These are phyloP conservation scores for Lonchura striata DNA, from an alignment of 2,113 vertebrate species.

Conservation along the genomic window DNA sequence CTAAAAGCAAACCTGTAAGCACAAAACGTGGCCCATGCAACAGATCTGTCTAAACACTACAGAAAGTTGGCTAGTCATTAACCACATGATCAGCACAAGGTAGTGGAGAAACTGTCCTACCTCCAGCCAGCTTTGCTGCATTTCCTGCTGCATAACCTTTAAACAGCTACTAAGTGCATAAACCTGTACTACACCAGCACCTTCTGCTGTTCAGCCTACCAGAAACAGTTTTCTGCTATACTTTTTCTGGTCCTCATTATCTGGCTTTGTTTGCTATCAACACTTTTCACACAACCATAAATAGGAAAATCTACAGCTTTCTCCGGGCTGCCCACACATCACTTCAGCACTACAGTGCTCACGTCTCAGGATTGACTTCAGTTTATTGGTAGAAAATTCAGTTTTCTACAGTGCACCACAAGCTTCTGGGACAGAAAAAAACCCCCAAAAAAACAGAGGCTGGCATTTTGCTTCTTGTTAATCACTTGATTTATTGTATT, in stretches of 20 bases:
- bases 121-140: not conserved
- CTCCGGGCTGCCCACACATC: not conserved
- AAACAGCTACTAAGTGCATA: not conserved
- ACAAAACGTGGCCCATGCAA: not conserved
- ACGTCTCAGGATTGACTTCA: not conserved
- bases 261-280: not conserved
- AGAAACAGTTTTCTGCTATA: not conserved
- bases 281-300: not conserved
- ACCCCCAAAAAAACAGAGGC: not conserved
- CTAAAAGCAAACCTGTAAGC: not conserved
- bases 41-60: not conserved
- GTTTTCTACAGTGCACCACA: not conserved
- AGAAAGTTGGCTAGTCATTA: not conserved
- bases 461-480: constrained; percentile 52
- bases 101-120: not conserved
- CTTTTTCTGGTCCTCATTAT: not conserved
- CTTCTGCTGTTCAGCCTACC: not conserved
- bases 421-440: not conserved
- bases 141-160: not conserved
- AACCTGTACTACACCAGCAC: not conserved
- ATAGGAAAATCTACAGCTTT: not conserved
- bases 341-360: not conserved
- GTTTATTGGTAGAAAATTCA: not conserved
- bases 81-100: not conserved
- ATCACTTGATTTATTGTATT: constrained; percentile 53